Evolutionary conservation across 2,113 vertebrate genomes (phyloP).

Genomic region (Pelodiscus sinensis): DNA sequence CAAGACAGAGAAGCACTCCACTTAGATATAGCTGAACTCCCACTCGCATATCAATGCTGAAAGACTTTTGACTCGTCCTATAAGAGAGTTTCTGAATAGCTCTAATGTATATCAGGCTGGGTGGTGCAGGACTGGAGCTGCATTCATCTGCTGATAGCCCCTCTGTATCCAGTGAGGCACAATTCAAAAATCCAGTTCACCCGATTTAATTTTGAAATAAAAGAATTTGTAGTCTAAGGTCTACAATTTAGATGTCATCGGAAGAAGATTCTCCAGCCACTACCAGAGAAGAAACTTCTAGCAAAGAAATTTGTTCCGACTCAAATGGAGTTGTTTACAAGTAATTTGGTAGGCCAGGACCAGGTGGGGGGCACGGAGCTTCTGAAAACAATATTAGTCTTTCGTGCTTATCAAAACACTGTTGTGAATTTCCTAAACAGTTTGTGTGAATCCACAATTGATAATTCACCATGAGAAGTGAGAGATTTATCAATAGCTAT

Average conservation of each 20-base stretch:
- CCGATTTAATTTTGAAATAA: not conserved
- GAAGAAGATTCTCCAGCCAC: not conserved
- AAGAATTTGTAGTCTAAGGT: not conserved
- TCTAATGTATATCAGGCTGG: not conserved
- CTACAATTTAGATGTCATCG: not conserved
- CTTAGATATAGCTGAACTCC: not conserved
- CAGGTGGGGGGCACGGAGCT: not conserved
- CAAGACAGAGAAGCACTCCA: fast-evolving
- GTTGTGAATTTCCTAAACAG: not conserved
- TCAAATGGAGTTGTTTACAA: not conserved
- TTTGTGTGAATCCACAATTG: not conserved
- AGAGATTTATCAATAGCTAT: not conserved
- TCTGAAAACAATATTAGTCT: not conserved
- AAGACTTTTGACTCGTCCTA: not conserved
- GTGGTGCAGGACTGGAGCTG: not conserved
- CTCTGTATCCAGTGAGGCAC: not conserved
- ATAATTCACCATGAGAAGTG: not conserved
- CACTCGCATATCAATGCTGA: fast-evolving
- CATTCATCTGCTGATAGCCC: not conserved
- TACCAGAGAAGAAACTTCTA: not conserved
- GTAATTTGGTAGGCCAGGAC: not conserved
- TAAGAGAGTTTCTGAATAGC: not conserved
- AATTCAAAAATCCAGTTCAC: not conserved
- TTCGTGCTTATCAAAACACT: not conserved
- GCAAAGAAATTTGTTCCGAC: not conserved